These are phyloP conservation scores for Galeruca laticollis DNA, from an alignment of 2,888 invertebrate species.

Conservation along the genomic window DNA sequence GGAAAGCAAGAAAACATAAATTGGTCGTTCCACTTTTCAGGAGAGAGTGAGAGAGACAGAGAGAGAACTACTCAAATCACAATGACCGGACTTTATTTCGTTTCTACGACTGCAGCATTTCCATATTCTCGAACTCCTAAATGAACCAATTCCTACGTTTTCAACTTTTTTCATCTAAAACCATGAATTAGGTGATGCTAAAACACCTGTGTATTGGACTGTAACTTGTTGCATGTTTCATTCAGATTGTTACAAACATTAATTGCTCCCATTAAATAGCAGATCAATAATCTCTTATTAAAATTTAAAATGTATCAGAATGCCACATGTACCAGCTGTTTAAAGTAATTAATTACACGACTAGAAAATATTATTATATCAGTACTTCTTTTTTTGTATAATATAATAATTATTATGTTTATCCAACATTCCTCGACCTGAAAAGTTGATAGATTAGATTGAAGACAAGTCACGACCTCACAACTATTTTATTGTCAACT, in stretches of 20 bases:
- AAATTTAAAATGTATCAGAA: not conserved
- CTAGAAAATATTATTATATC: slow-evolving; percentile 14
- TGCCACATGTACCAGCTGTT: slow-evolving; percentile 7
- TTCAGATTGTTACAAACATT: not conserved
- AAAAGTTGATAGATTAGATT: slow-evolving; percentile 55
- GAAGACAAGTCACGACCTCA: slow-evolving; percentile 59
- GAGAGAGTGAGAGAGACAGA: no score
- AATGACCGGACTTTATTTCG: no score
- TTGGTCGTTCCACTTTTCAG: no score
- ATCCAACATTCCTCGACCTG: slow-evolving; percentile 43
- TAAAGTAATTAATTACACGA: slow-evolving; percentile 4
- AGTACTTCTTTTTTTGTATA: slow-evolving; percentile 29
- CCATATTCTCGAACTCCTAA: no score
- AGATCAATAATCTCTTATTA: not conserved
- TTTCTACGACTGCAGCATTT: no score
- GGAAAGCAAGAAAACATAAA: no score
- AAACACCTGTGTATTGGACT: no score
- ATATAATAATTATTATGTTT: slow-evolving; percentile 36
- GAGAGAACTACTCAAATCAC: no score
- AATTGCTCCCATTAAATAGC: not conserved
- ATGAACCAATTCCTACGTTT: no score
- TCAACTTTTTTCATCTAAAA: no score
- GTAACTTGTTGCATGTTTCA: not conserved
- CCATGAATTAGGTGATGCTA: no score
- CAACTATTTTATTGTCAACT: slow-evolving; percentile 61